phyloP scores from a whole-genome alignment of 2,113 vertebrate genomes.

The Brienomyrus longianalis region DNA sequence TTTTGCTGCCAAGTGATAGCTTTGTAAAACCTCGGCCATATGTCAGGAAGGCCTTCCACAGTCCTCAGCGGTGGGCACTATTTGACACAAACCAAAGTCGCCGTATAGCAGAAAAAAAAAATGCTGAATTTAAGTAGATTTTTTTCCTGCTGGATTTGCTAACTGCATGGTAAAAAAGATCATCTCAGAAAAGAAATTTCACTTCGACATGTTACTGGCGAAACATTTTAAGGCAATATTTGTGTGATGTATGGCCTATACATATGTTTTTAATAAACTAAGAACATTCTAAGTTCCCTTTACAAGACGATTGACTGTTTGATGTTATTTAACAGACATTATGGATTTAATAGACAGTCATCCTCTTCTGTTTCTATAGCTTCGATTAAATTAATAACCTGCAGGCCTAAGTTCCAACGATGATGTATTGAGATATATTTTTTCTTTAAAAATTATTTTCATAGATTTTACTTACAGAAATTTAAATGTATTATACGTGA shows the following conservation, averaged over 20 bases:
- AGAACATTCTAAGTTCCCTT: constrained; percentile 9
- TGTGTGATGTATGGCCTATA: neutral
- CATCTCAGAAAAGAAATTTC: neutral
- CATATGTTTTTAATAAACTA: constrained; percentile 4
- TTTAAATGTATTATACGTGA: neutral
- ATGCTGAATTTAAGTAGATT: constrained; percentile 12
- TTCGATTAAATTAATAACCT: neutral
- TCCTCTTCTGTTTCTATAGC: neutral
- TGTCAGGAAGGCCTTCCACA: neutral
- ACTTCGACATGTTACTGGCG: constrained; percentile 17
- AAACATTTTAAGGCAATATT: neutral
- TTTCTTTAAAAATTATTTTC: neutral
- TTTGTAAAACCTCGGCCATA: neutral
- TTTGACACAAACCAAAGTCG: constrained; percentile 19
- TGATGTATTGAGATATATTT: neutral
- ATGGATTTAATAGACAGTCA: neutral
- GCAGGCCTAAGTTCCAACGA: neutral
- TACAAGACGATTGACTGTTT: constrained; percentile 18
- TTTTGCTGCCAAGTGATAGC: neutral
- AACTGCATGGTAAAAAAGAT: neutral
- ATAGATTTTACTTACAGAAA: neutral
- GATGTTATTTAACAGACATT: neutral
- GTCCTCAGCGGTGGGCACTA: constrained; percentile 19
- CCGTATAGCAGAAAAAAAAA: constrained; percentile 1
- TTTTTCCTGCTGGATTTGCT: constrained; percentile 17